Base-by-base conservation (phyloP, 2,797 vertebrate genomes). In the Orestias chungarensis region DNA sequence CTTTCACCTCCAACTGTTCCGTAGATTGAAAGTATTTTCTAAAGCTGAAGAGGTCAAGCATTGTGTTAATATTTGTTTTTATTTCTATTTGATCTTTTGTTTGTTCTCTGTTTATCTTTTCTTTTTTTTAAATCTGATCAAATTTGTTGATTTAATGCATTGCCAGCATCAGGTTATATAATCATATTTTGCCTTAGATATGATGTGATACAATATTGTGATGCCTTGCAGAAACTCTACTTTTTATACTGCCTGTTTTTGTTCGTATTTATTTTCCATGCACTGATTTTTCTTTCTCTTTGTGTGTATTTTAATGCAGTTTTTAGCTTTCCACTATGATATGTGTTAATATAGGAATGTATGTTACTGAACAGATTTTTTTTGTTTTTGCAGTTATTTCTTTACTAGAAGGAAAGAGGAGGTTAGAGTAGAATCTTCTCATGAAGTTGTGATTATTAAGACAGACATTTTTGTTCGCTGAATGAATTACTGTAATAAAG, bases 251-350 rank as follows among this genome's bases (percentile, higher is more conserved):
- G 31, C 62, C 74, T 29, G 46, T 73, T 79, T 66, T 44, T 44
- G 76, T 67, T 71, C 25, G 49, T 81, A 82, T 89, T 88, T 84
- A 85, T 84, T 87, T 91, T 82, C 64, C 64, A 75, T 87, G 89
- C 92, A 93, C 92, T 93, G 93, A 91, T 88, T 81, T 86, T 17
- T 82, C 68, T 44, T 31, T 46, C 31, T 35, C 38, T 49, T 42
- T 54, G 33, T 72, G 69, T 77, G 55, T 54, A 73, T 80, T 12
- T 76, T 76, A 66, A 78, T 78, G 46, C 52, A 59, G 47, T 67
- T 74, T n/a, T 44, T 68, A 65, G 83, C 80, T 86, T 61, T 79
- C 42, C 64, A 75, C 76, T 90, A 83, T 89, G 75, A 79, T 83
- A 78, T 62, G 20, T 33, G 75, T 79, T 68, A n/a, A n/a, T 70